Percentiles rank a stretch among this genome's conserved stretches.
Conservation (phyloP, 1,140 invertebrate genomes). For the Zaprionus kolodkinae region DNA sequence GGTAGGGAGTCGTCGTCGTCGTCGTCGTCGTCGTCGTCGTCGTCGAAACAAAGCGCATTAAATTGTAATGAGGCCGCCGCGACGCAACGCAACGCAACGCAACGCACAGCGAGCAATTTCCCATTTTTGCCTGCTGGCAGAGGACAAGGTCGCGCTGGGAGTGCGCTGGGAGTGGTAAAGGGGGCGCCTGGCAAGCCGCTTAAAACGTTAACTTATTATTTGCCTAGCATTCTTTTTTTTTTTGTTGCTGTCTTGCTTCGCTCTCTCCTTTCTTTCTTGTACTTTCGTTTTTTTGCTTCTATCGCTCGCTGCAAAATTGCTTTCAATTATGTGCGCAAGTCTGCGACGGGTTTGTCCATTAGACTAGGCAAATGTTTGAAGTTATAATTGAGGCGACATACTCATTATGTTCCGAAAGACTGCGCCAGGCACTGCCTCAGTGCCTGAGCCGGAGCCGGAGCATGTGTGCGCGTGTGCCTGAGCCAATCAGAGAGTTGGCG, state of each 20-base stretch:
- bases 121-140: constrained; percentile 31
- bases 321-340: constrained; percentile 65
- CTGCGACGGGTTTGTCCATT: constrained; percentile 38
- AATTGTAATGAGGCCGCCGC: constrained; percentile 67
- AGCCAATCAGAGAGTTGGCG: neutral
- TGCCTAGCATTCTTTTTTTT: constrained; percentile 27
- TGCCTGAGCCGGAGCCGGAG: no score
- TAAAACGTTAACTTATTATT: constrained; percentile 78
- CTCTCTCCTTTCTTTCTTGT: neutral
- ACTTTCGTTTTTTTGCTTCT: constrained; percentile 10
- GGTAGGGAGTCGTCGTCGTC: neutral
- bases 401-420: constrained; percentile 30
- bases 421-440: neutral
- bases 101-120: constrained; percentile 55
- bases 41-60: constrained; percentile 72
- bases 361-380: constrained; percentile 64
- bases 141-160: constrained; percentile 51
- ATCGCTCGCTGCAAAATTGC: constrained; percentile 43
- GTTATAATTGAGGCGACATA: constrained; percentile 50
- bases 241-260: constrained; percentile 2
- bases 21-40: constrained; percentile 39
- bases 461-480: neutral
- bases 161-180: neutral
- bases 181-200: constrained; percentile 61
- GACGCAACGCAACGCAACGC: neutral